Evolutionary conservation across 2,797 vertebrate genomes (phyloP), one percentile per base, ranked within the genome.

Genomic region (Eutrigla gurnardus): DNA sequence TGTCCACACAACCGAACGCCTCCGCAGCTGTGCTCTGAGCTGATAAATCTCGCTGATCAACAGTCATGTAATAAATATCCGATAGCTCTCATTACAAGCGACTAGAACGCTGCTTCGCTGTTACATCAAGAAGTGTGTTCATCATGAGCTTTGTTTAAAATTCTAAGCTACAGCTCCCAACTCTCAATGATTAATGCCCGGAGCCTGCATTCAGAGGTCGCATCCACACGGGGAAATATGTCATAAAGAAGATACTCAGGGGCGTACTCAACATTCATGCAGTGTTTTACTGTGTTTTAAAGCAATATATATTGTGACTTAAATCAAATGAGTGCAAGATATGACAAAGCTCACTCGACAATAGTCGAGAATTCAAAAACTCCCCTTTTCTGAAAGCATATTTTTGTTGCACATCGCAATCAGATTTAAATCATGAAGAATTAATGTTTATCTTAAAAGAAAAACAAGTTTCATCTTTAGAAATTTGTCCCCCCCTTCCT

Each of bases 1-100:
- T 55, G 39, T 75, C 68, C 47, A 40, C 6, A 37, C 74, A 83
- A 67, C 40, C 63, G 59, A 70, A 18, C 59, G 65, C 50, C 39
- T 70, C 59, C 70, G 53, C 73, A 35, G 62, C 53, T 54, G 25
- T 50, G 63, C 53, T 65, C 49, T 71, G 73, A 73, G 42, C 57
- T 73, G 78, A 76, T 59, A 76, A 47, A 79, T 77, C 69, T 65
- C 40, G 5, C 69, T 63, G 54, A 75, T 63, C 70, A 69, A 85
- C 72, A 67, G 61, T 73, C 2, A 10, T 76, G 75, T 55, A 63
- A 73, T 76, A 82, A 88, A 83, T 86, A 88, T 80, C 42, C 70
- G 73, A 85, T 79, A 58, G 35, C 52, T 67, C 47, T 59, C 73
- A 62, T 52, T 39, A 63, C 32, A 63, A 87, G 17, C 6, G 40